These are phyloP conservation scores for Sisyra terminalis DNA, from an alignment of 2,888 invertebrate genomes.

Conservation along the genomic window DNA sequence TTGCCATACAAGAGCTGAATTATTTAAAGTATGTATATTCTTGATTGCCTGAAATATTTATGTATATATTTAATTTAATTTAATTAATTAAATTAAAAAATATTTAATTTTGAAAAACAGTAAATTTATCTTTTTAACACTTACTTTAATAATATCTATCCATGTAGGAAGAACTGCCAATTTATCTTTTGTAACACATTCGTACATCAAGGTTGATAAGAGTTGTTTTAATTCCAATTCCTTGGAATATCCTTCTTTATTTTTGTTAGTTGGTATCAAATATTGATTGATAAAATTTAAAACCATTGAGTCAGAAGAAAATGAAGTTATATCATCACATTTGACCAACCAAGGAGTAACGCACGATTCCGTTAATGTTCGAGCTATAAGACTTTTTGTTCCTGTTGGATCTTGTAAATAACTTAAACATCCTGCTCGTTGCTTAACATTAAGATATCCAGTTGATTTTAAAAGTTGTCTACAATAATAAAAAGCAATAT, in stretches of 20 bases:
- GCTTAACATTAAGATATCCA: conserved; percentile 68
- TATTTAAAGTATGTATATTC: conserved; percentile 33
- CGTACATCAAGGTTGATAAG: conserved; percentile 53
- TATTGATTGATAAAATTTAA: conserved; percentile 54
- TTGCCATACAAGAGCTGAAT: conserved; percentile 52
- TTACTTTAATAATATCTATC: conserved; percentile 49
- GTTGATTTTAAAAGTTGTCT: conserved; percentile 49
- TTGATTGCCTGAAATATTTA: conserved; percentile 34
- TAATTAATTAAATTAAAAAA: conserved; percentile 18
- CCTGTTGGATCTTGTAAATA: conserved; percentile 74
- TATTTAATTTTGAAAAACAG: not conserved
- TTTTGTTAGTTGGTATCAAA: conserved; percentile 20
- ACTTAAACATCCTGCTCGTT: conserved; percentile 75
- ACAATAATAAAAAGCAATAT: conserved; percentile 18
- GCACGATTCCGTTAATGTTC: conserved; percentile 59
- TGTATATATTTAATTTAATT: too few species aligned
- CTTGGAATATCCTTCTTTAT: conserved; percentile 16
- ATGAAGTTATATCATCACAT: conserved; percentile 51
- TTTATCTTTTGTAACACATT: conserved; percentile 67
- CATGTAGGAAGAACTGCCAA: conserved; percentile 58
- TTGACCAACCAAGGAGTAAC: conserved; percentile 49
- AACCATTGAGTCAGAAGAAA: conserved; percentile 56
- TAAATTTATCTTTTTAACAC: conserved; percentile 13
- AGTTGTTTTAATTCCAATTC: conserved; percentile 38
- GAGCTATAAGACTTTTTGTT: conserved; percentile 59